A percentile compares a stretch with the other conserved stretches of the same genome.
Conservation (phyloP, 2,888 invertebrate species). For the Eumerus sabulonum region DNA sequence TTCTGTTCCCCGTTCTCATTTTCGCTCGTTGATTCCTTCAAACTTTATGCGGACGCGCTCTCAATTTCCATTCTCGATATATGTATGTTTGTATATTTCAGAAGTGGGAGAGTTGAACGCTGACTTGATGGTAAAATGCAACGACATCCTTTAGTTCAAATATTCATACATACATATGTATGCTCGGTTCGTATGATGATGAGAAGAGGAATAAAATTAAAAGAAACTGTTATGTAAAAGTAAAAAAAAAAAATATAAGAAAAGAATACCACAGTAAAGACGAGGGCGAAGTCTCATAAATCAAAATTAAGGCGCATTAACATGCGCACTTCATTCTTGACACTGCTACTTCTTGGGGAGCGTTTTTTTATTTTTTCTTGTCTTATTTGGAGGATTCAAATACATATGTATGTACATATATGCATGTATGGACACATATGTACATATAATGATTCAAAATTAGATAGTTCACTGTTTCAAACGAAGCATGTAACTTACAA, state of each 20-base stretch:
- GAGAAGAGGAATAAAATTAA: slow-evolving; percentile 51
- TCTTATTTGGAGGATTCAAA: slow-evolving; percentile 13
- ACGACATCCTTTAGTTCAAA: slow-evolving; percentile 58
- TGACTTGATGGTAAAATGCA: slow-evolving; percentile 37
- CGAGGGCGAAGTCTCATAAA: slow-evolving; percentile 68
- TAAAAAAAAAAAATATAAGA: slow-evolving; percentile 33
- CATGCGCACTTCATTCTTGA: slow-evolving; percentile 69
- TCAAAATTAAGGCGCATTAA: slow-evolving; percentile 69
- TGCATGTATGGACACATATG: slow-evolving; percentile 16
- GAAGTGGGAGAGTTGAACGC: slow-evolving; percentile 56
- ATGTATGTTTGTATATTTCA: slow-evolving; percentile 21
- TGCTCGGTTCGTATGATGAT: slow-evolving; percentile 44
- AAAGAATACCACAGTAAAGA: slow-evolving; percentile 60
- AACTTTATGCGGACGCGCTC: slow-evolving; percentile 63
- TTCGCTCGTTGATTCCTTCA: slow-evolving; percentile 40
- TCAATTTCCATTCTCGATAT: slow-evolving; percentile 61
- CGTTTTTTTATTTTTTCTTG: slow-evolving; percentile 15
- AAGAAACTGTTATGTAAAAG: slow-evolving; percentile 44
- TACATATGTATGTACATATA: slow-evolving; percentile 47
- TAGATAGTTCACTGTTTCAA: too few relatives aligned
- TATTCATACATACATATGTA: not conserved
- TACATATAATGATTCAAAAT: too few relatives aligned
- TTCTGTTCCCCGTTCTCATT: slow-evolving; percentile 12
- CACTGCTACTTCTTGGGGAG: slow-evolving; percentile 59
- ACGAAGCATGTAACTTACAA: too few relatives aligned